Percentiles rank a stretch among this genome's conserved stretches.
phyloP scores from a whole-genome alignment of 2,888 invertebrate species.

The Torymus auratus region DNA sequence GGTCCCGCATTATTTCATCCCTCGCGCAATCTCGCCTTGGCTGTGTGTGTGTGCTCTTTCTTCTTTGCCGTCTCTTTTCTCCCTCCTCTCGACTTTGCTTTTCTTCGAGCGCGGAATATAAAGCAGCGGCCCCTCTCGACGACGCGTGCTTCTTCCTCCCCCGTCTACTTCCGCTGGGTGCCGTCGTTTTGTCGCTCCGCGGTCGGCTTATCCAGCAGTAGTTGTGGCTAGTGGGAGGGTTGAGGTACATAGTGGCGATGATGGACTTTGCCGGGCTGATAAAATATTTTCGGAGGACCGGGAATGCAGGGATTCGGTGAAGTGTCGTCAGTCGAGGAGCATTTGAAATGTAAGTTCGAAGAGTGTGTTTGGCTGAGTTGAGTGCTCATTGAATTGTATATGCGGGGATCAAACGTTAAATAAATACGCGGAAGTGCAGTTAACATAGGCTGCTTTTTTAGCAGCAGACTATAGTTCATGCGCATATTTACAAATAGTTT shows the following conservation, averaged over 20 bases:
- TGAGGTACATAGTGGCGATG: no score
- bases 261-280: not conserved
- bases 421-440: no score
- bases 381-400: no score
- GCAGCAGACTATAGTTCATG: no score
- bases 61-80: constrained; percentile 53
- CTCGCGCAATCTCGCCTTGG: constrained; percentile 51
- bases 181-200: constrained; percentile 19
- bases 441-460: no score
- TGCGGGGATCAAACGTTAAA: no score
- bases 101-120: constrained; percentile 64
- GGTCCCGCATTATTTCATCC: constrained; percentile 67
- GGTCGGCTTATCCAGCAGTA: constrained; percentile 1
- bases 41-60: not conserved
- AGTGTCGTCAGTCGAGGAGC: no score
- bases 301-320: no score
- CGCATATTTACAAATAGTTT: no score
- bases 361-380: no score
- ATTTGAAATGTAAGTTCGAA: no score
- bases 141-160: constrained; percentile 50
- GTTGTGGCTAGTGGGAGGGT: constrained; percentile 3
- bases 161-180: constrained; percentile 3
- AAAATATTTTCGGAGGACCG: constrained; percentile 30
- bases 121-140: constrained; percentile 59
- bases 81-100: constrained; percentile 56